These are phyloP conservation scores for Polypterus bichir DNA, from an alignment of 2,113 vertebrate species.

Conservation along the genomic window DNA sequence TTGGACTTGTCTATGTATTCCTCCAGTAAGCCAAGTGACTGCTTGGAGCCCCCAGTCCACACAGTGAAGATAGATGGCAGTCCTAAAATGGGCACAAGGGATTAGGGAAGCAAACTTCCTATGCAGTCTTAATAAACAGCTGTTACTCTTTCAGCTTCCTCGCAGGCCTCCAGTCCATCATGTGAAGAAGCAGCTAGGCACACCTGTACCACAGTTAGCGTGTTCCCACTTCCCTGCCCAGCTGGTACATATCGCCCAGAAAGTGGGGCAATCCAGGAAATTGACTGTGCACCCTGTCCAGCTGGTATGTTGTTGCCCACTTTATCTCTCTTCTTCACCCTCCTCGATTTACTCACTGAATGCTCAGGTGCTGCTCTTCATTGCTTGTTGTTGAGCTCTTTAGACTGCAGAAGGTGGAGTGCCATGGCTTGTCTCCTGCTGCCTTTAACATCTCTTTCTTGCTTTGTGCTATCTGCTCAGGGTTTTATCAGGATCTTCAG, in stretches of 20 bases:
- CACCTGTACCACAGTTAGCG: slow-evolving; percentile 12
- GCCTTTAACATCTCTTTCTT: not conserved
- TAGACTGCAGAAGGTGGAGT: not conserved
- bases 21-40: too few relatives aligned
- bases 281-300: slow-evolving; percentile 46
- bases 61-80: too few relatives aligned
- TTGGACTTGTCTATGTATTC: too few relatives aligned
- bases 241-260: slow-evolving; percentile 37
- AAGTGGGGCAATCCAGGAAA: slow-evolving; percentile 33
- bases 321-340: too few relatives aligned
- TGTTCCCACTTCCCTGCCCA: slow-evolving; percentile 42
- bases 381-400: not conserved
- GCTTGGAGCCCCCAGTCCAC: too few relatives aligned
- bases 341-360: too few relatives aligned
- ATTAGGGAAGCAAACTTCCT: too few relatives aligned
- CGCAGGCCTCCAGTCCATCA: too few relatives aligned
- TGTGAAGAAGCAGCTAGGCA: too few relatives aligned
- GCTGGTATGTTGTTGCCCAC: slow-evolving; percentile 29
- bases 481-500: slow-evolving; percentile 50
- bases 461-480: slow-evolving; percentile 22
- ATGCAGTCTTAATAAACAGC: too few relatives aligned
- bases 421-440: not conserved
- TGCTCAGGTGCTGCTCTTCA: not conserved
- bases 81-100: too few relatives aligned
- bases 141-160: too few relatives aligned